phyloP scores from a whole-genome alignment of 2,888 invertebrate species.

The Serripes groenlandicus region DNA sequence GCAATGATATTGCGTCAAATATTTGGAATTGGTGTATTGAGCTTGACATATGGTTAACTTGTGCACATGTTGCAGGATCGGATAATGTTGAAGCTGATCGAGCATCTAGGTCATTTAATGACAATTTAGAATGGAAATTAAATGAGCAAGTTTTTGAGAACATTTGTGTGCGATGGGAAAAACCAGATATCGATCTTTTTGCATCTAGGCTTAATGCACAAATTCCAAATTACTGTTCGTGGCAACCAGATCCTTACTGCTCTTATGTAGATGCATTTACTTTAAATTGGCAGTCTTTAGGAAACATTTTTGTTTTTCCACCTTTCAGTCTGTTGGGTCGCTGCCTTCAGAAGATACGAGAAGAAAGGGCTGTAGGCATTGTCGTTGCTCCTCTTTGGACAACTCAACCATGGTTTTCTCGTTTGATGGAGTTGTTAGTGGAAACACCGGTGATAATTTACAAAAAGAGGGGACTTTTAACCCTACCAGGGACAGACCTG shows the following conservation, averaged over 20 bases:
- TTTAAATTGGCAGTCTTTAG: conserved; percentile 16
- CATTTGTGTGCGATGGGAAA: background rate
- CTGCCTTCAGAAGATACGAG: conserved; percentile 28
- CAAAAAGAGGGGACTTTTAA: conserved; percentile 18
- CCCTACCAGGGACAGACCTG: background rate
- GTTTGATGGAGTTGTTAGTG: conserved; percentile 15
- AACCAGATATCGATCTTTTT: conserved; percentile 33
- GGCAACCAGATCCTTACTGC: conserved; percentile 40
- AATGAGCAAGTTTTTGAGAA: conserved; percentile 19
- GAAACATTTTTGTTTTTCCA: conserved; percentile 26
- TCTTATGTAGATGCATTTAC: conserved; percentile 36
- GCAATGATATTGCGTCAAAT: conserved; percentile 17
- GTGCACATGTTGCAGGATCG: conserved; percentile 30
- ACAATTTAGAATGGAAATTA: conserved; percentile 32
- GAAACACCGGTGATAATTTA: conserved; percentile 9
- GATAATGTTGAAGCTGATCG: conserved; percentile 3
- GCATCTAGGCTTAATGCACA: conserved; percentile 38
- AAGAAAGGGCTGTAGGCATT: conserved; percentile 40
- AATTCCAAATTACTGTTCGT: conserved; percentile 26
- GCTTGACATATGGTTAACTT: conserved; percentile 26
- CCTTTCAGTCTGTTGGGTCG: conserved; percentile 34
- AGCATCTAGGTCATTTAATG: conserved; percentile 14
- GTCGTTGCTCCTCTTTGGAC: conserved; percentile 45
- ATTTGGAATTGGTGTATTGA: conserved; percentile 40
- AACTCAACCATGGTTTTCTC: conserved; percentile 45